Conservation (phyloP, 2,797 vertebrate genomes). For the Heterohyrax brucei region DNA sequence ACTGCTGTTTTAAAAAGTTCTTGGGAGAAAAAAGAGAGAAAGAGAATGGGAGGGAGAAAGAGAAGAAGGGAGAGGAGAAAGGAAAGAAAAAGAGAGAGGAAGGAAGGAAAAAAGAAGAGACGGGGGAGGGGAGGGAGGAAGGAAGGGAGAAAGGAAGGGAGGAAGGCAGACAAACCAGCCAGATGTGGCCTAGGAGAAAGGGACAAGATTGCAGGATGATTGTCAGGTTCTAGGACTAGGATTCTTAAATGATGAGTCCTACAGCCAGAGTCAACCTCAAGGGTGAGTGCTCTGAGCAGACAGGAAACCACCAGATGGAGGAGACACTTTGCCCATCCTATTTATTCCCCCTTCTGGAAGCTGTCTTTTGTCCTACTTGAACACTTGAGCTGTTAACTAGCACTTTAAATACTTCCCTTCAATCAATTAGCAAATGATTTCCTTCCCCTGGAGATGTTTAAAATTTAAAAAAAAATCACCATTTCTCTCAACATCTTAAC, state of each 20-base stretch:
- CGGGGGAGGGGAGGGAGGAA: too few relatives aligned
- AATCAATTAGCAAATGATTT: conserved; percentile 52
- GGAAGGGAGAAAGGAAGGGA: background rate
- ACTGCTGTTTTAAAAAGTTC: background rate
- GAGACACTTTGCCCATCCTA: background rate
- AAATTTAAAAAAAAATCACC: background rate
- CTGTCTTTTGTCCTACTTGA: background rate
- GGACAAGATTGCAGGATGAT: background rate
- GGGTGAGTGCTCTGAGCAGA: background rate
- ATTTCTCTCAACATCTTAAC: conserved; percentile 50
- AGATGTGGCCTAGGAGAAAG: background rate
- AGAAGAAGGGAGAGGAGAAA: too few relatives aligned
- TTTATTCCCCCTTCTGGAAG: background rate
- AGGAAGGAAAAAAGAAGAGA: background rate
- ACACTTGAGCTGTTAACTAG: background rate
- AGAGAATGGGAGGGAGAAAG: background rate
- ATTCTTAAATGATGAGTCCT: background rate
- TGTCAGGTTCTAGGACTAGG: background rate
- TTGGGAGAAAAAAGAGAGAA: background rate
- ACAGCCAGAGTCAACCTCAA: conserved; percentile 2
- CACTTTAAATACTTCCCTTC: conserved; percentile 33
- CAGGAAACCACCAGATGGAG: background rate
- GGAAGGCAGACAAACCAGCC: background rate
- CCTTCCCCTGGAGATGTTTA: background rate
- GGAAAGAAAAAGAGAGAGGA: background rate